Base-by-base conservation (phyloP, 2,113 vertebrate species). In the Silurus meridionalis region DNA sequence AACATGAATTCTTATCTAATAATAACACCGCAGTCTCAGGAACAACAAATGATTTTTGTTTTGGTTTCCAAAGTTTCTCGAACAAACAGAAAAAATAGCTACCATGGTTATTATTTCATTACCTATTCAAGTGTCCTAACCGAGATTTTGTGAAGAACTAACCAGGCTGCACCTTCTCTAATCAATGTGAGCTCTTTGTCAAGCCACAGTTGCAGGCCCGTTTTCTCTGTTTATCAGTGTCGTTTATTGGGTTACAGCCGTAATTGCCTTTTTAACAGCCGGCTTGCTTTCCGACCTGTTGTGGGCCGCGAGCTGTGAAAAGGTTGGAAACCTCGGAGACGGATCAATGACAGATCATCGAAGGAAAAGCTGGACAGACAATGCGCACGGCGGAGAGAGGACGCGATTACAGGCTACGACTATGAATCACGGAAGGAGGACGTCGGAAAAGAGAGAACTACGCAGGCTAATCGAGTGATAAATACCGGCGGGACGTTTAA, bases 201-300 rank as follows among this genome's bases (percentile, higher is more conserved):
- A 60, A 19, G 77, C 77, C 25, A 9, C n/a, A 28, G 21, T 25
- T 77, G 50, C 15, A n/a, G 23, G 74, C 23, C 74, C 21, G 55
- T 60, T 80, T 80, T 80, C 78, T 60, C 25, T 61, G 78, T 80
- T 80, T 80, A 80, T 80, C 78, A 60, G 25, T 60, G 57, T 80
- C 17, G 55, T 46, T 80, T 80, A 61, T 21, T 80, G 55, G 6
- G 55, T 60, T 80, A 46, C 15, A 21, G 55, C 2, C 14, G 15
- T 80, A 80, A 80, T 60, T 80, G 78, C 78, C 78, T 80, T 80
- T 61, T 80, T 80, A 80, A 80, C 17, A 28, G 55, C 25, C 78
- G 57, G 57, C 28, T 60, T 60, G 28, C 55, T 61, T 79, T 79
- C 77, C 15, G 53, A 79, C 55, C 55, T 57, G 53, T 58, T 80